Evolutionary conservation across 2,797 vertebrate genomes (phyloP).

Genomic region (Ptychobarbus kaznakovi): DNA sequence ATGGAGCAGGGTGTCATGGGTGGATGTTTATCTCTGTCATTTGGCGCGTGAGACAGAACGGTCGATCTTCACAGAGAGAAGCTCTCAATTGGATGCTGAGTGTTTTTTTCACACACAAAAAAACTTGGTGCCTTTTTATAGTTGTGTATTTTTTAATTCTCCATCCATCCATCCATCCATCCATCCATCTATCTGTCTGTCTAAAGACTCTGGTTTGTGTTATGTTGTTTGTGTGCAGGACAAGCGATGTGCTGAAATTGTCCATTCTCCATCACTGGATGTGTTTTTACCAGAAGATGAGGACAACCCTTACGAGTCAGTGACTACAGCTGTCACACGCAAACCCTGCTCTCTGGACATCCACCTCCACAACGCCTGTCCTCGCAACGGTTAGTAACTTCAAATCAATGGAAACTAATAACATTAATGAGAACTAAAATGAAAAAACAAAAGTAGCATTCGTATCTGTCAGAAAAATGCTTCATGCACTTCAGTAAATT

Average conservation of each 20-base stretch:
- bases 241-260: conserved; percentile 82
- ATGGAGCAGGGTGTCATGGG: conserved; percentile 50
- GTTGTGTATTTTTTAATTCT: background rate
- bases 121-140: background rate
- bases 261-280: conserved; percentile 88
- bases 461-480: conserved; percentile 4
- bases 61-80: background rate
- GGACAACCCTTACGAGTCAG: conserved; percentile 87
- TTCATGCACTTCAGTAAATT: background rate
- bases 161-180: background rate
- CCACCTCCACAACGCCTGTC: conserved; percentile 77
- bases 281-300: conserved; percentile 89
- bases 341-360: conserved; percentile 95
- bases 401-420: background rate
- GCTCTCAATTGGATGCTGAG: background rate
- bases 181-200: background rate
- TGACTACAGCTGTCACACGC: conserved; percentile 90
- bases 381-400: conserved; percentile 67
- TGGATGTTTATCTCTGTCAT: conserved; percentile 35
- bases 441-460: background rate
- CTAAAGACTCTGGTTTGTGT: conserved; percentile 4
- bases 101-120: background rate
- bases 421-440: background rate
- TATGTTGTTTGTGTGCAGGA: conserved; percentile 78
- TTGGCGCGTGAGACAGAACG: background rate